A percentile compares a stretch with the other conserved stretches of the same genome.
These are phyloP conservation scores for Pterophyllum scalare DNA, from an alignment of 2,113 vertebrate species.

Conservation along the genomic window DNA sequence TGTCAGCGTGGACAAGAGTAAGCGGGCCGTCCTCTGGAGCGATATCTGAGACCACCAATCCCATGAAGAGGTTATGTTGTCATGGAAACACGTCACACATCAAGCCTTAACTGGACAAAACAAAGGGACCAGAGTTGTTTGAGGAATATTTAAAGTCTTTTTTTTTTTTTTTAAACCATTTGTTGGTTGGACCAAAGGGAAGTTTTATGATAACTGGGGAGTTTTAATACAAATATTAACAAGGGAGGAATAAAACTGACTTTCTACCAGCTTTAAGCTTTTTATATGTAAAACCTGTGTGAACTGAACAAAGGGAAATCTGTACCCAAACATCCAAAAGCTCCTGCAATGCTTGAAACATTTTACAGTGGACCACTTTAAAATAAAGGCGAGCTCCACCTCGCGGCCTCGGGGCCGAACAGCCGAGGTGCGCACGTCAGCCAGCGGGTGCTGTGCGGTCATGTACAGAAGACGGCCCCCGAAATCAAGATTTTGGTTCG, in stretches of 20 bases:
- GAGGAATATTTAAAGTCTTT: background rate
- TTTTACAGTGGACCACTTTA: background rate
- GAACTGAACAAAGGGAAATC: background rate
- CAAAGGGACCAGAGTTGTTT: background rate
- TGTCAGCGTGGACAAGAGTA: slow-evolving; percentile 87
- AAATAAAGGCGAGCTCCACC: background rate
- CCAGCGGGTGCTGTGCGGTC: background rate
- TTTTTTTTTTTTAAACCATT: background rate
- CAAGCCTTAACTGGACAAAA: background rate
- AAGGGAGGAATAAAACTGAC: background rate
- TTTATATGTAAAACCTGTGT: background rate
- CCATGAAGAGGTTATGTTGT: background rate
- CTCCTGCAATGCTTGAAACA: background rate
- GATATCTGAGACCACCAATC: slow-evolving; percentile 71
- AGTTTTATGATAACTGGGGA: background rate
- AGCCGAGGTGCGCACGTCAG: background rate
- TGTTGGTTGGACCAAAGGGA: background rate
- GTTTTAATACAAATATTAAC: background rate
- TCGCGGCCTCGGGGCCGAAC: too few relatives aligned
- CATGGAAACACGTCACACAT: background rate
- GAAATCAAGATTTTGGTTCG: background rate
- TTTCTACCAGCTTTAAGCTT: background rate
- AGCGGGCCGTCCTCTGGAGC: slow-evolving; percentile 86
- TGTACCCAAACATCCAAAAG: background rate
- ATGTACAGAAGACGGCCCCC: background rate